Evolutionary conservation across 2,797 vertebrate species (phyloP), one percentile per base, ranked within the genome.

Genomic region (Hyperoplus lanceolatus): DNA sequence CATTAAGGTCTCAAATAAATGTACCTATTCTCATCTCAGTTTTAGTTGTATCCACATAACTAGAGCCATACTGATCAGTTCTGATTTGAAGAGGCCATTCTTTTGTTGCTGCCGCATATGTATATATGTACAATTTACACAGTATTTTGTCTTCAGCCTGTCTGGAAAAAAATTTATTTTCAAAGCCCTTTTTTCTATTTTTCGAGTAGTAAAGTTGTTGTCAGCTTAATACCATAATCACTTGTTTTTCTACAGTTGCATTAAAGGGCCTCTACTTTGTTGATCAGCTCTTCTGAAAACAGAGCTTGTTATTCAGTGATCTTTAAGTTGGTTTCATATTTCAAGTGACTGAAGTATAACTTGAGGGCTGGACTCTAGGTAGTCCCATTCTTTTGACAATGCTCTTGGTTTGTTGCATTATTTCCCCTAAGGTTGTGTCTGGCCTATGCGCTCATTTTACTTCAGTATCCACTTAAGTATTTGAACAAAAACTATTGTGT

Each of bases 171-270:
- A 15, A 46, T 80, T 46, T 68, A 69, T 76, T 18, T 73, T 78
- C 36, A 64, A 65, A 82, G 63, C 41, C 29, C 45, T 29, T 58
- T 55, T 82, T 78, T 83, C 65, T 82, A 77, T 77, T 87, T 88
- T 89, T 85, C 7, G 75, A 80, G 9, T 38, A 41, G 18, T 60
- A 12, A 79, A 42, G 15, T 50, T 66, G 5, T 29, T 56, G 3
- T 73, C 36, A 38, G 41, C 75, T 76, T 8, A 62, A 63, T 21
- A 16, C 54, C 4, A 18, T 54, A 51, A 6, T 63, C 3, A 29
- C 15, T 12, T 56, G 51, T 29, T 65, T 80, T 69, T 60, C 46
- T 80, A 60, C 41, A 42, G 62, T 14, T 48, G 13, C 54, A 29
- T 63, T 73, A 62, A 69, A 59, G 8, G 45, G 50, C 0, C 12